phyloP scores from a whole-genome alignment of 2,797 vertebrate genomes.

The Chelidonichthys spinosus region DNA sequence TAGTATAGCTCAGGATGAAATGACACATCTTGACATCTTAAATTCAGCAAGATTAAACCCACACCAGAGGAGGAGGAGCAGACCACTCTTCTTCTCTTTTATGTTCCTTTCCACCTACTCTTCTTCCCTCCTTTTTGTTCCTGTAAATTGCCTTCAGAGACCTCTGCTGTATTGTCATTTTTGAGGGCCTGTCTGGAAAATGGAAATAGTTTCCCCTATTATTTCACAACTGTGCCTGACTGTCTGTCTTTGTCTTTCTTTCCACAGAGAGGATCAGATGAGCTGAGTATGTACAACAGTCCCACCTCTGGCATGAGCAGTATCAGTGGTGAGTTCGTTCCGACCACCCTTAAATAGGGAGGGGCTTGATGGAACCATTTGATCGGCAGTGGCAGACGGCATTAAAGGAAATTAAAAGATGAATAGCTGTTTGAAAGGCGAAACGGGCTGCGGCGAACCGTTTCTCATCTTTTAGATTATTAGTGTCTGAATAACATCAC shows the following conservation, averaged over 20 bases:
- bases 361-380: constrained; percentile 23
- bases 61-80: constrained; percentile 58
- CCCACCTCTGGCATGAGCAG: constrained; percentile 95
- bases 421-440: constrained; percentile 45
- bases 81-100: constrained; percentile 52
- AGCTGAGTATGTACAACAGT: constrained; percentile 97
- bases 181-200: constrained; percentile 53
- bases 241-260: constrained; percentile 24
- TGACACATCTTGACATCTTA: constrained; percentile 82
- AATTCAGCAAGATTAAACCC: constrained; percentile 82
- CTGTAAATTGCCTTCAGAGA: constrained; percentile 69
- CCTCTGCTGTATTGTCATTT: constrained; percentile 61
- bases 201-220: constrained; percentile 51
- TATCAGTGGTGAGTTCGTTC: constrained; percentile 92
- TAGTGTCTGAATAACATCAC: constrained; percentile 54
- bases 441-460: constrained; percentile 29
- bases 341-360: constrained; percentile 44
- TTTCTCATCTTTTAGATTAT: constrained; percentile 43
- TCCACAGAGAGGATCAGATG: constrained; percentile 95
- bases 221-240: constrained; percentile 41
- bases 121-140: constrained; percentile 19
- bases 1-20: constrained; percentile 72
- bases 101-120: constrained; percentile 50
- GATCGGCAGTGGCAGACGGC: constrained; percentile 8
- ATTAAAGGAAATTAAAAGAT: constrained; percentile 37